A percentile compares a stretch with the other conserved stretches of the same genome.
Evolutionary conservation across 2,888 invertebrate species (phyloP).

Genomic region (Eledone cirrhosa): DNA sequence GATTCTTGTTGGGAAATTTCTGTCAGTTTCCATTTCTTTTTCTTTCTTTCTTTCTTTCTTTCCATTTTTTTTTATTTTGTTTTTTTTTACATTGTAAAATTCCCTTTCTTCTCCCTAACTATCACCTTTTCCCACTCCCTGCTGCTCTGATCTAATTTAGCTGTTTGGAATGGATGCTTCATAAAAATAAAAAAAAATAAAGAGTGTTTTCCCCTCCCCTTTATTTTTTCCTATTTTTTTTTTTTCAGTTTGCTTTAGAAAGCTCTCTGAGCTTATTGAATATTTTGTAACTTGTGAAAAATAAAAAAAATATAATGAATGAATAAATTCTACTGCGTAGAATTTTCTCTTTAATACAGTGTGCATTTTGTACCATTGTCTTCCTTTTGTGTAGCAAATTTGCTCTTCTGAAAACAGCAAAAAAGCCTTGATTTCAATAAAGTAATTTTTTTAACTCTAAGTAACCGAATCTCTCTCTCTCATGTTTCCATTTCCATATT

Average conservation of each 20-base stretch:
- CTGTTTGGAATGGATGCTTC: background rate
- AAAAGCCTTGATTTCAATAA: background rate
- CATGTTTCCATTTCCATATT: no score
- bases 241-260: background rate
- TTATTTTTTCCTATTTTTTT: background rate
- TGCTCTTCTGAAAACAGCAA: background rate
- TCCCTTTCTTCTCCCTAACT: background rate
- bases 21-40: background rate
- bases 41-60: background rate
- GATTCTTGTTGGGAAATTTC: background rate
- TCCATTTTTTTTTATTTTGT: background rate
- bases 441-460: no score
- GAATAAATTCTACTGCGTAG: constrained; percentile 14
- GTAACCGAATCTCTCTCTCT: no score
- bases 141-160: background rate
- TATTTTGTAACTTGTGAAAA: constrained; percentile 11
- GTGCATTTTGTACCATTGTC: background rate
- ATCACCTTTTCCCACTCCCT: background rate
- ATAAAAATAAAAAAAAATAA: background rate
- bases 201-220: background rate
- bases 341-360: background rate
- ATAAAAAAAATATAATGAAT: background rate
- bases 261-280: background rate
- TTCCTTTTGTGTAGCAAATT: background rate
- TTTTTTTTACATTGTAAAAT: background rate